phyloP scores from a whole-genome alignment of 2,797 vertebrate genomes.

The Coccyzus lansbergi region DNA sequence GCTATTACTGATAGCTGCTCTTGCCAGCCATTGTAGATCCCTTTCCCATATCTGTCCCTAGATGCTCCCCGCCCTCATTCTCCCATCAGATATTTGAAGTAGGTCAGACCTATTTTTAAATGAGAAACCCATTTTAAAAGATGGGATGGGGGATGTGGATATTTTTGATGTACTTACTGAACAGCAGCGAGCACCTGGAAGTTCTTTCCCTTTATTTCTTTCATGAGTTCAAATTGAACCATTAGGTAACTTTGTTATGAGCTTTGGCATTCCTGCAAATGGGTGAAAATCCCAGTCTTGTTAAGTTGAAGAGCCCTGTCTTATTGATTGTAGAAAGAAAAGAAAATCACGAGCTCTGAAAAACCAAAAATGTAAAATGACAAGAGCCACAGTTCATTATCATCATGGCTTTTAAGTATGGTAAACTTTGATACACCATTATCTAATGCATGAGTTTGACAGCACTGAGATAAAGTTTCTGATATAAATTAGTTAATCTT shows the following conservation, averaged over 20 bases:
- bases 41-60: neutral
- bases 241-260: neutral
- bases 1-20: neutral
- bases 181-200: neutral
- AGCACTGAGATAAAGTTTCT: conserved; percentile 8
- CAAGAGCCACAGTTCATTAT: neutral
- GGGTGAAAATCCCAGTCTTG: neutral
- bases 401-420: neutral
- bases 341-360: neutral
- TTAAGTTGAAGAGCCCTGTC: neutral
- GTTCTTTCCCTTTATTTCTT: neutral
- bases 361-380: neutral
- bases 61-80: neutral
- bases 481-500: neutral
- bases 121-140: neutral
- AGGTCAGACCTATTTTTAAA: neutral
- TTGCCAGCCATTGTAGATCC: neutral
- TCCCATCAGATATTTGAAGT: neutral
- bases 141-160: too few relatives aligned
- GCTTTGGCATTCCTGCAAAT: neutral
- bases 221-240: neutral
- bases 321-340: neutral
- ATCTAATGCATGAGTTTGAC: neutral
- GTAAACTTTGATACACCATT: neutral
- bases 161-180: neutral